phyloP scores from a whole-genome alignment of 1,140 invertebrate species.

The Heliconius nattereri region DNA sequence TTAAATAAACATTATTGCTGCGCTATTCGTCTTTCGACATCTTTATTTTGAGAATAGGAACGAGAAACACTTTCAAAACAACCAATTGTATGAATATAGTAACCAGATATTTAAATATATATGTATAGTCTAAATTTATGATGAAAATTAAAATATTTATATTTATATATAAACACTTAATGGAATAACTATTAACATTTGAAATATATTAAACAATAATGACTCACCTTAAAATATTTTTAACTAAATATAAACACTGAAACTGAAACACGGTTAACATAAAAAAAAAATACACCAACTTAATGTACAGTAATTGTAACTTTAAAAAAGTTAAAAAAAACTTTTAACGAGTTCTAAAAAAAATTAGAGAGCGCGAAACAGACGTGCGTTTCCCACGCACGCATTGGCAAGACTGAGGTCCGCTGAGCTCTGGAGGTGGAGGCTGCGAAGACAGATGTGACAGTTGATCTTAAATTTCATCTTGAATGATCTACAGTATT shows the following conservation, averaged over 20 bases:
- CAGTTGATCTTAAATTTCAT: slow-evolving; percentile 7
- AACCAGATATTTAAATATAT: neutral
- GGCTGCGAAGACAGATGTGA: neutral
- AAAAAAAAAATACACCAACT: neutral
- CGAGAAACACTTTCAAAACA: slow-evolving; percentile 30
- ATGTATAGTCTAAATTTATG: too few species aligned
- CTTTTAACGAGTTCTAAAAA: neutral
- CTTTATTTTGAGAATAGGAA: slow-evolving; percentile 40
- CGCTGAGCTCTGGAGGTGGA: neutral
- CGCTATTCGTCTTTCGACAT: slow-evolving; percentile 38
- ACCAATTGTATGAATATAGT: slow-evolving; percentile 1
- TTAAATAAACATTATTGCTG: slow-evolving; percentile 44
- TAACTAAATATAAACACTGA: neutral
- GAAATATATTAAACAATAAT: neutral
- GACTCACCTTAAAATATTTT: neutral
- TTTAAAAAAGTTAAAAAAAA: neutral
- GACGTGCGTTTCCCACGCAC: neutral
- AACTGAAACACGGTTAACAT: neutral
- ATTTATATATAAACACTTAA: too few species aligned
- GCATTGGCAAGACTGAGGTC: neutral
- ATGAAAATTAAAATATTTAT: neutral
- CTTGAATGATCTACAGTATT: slow-evolving; percentile 10
- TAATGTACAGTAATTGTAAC: neutral
- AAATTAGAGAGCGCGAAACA: neutral
- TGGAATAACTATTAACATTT: neutral